phyloP scores from a whole-genome alignment of 2,797 vertebrate genomes.

The Tragopan temminckii region DNA sequence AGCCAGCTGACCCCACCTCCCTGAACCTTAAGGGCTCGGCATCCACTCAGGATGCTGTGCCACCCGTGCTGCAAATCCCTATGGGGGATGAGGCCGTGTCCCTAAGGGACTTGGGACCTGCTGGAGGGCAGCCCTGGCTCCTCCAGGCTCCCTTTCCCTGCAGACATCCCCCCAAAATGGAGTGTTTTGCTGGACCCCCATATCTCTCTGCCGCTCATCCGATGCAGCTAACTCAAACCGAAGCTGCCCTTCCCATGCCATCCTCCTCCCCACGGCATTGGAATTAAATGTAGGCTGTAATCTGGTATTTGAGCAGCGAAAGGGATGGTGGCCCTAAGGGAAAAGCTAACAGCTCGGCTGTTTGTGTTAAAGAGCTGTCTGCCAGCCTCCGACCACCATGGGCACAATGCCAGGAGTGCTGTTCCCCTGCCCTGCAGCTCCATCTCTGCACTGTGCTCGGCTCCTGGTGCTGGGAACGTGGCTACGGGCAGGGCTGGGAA shows the following conservation, averaged over 20 bases:
- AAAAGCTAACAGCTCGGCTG: conserved; percentile 80
- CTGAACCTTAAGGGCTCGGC: neutral
- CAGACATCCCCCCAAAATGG: conserved; percentile 46
- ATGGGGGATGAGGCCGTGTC: neutral
- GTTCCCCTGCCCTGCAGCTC: conserved; percentile 59
- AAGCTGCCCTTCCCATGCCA: conserved; percentile 77
- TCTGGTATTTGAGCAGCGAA: conserved; percentile 80
- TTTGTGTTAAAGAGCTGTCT: conserved; percentile 80
- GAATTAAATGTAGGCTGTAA: conserved; percentile 81
- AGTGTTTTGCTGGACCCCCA: neutral
- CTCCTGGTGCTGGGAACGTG: neutral
- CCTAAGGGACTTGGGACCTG: neutral
- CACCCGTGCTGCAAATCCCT: neutral
- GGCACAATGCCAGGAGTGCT: conserved; percentile 71
- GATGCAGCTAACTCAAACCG: conserved; percentile 73
- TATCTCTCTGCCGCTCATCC: conserved; percentile 34
- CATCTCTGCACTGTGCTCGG: neutral
- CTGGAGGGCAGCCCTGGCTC: neutral
- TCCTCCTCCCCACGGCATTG: conserved; percentile 68
- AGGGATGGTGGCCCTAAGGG: conserved; percentile 80
- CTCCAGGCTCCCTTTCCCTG: rapidly evolving
- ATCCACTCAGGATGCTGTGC: neutral
- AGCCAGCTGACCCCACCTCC: neutral
- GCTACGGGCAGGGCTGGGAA: neutral
- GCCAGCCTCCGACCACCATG: conserved; percentile 72